Conservation (phyloP, 1,140 invertebrate species). For the Rhagoletis pomonella region DNA sequence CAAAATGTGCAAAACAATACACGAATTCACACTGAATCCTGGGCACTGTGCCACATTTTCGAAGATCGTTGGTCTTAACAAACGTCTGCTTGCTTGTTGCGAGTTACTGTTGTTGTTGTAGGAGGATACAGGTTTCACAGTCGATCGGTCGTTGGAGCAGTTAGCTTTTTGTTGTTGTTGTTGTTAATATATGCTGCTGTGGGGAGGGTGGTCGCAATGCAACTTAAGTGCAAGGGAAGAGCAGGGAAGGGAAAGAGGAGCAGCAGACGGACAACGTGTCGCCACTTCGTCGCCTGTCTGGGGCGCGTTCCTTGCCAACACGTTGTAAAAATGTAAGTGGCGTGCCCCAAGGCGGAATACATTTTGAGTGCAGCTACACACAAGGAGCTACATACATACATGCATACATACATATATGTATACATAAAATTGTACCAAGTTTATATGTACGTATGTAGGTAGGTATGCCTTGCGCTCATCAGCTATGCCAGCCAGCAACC, state of each 20-base stretch:
- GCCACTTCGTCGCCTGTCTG: constrained; percentile 51
- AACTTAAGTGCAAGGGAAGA: background rate
- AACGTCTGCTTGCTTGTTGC: background rate
- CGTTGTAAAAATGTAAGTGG: constrained; percentile 49
- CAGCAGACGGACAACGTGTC: constrained; percentile 44
- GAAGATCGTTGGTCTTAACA: constrained; percentile 46
- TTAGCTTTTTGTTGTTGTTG: too few relatives aligned
- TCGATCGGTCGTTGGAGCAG: constrained; percentile 18
- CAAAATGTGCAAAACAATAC: background rate
- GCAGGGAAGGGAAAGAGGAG: background rate
- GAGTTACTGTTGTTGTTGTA: background rate
- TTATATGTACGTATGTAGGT: background rate
- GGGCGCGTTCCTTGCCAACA: constrained; percentile 50
- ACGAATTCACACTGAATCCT: constrained; percentile 9
- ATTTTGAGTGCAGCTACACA: background rate
- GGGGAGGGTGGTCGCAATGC: background rate
- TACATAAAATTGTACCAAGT: background rate
- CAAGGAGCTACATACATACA: background rate
- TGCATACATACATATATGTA: too few relatives aligned
- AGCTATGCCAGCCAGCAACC: background rate
- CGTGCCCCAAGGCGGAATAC: constrained; percentile 19
- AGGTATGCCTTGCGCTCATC: background rate
- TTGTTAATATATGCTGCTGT: background rate
- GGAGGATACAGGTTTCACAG: background rate
- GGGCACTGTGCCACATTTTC: constrained; percentile 46